Conservation (phyloP, 2,888 invertebrate genomes). For the Tipula helvola region DNA sequence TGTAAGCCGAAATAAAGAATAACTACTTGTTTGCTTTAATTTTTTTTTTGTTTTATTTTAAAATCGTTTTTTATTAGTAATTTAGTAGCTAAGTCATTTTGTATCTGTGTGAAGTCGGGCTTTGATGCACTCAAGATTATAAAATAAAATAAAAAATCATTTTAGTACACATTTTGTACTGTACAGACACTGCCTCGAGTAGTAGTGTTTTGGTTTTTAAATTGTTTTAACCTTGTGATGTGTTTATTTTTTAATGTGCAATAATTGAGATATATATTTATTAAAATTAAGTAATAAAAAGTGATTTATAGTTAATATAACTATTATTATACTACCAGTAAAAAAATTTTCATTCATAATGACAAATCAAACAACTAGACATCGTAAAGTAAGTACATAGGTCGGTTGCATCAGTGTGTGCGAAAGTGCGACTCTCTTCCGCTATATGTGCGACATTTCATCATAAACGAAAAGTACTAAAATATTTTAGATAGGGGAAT, state of each 20-base stretch:
- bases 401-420: background rate
- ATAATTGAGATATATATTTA: background rate
- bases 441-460: background rate
- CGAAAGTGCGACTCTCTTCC: background rate
- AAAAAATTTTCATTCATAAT: background rate
- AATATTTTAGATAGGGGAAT: background rate
- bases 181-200: background rate
- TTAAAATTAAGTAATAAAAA: background rate
- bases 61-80: background rate
- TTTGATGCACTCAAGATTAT: background rate
- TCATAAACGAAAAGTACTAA: background rate
- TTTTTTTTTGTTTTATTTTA: background rate
- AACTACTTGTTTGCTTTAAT: background rate
- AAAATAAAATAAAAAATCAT: background rate
- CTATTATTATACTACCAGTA: background rate
- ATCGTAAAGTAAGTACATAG: background rate
- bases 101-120: background rate
- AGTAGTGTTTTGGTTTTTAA: background rate
- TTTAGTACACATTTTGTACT: background rate
- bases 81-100: background rate
- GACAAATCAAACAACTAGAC: slow-evolving; percentile 5
- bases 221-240: background rate
- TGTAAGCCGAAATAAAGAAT: too few relatives aligned
- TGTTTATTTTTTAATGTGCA: background rate
- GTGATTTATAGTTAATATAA: background rate